These are phyloP conservation scores for Mastacembelus armatus DNA, from an alignment of 2,797 vertebrate genomes.

Conservation along the genomic window DNA sequence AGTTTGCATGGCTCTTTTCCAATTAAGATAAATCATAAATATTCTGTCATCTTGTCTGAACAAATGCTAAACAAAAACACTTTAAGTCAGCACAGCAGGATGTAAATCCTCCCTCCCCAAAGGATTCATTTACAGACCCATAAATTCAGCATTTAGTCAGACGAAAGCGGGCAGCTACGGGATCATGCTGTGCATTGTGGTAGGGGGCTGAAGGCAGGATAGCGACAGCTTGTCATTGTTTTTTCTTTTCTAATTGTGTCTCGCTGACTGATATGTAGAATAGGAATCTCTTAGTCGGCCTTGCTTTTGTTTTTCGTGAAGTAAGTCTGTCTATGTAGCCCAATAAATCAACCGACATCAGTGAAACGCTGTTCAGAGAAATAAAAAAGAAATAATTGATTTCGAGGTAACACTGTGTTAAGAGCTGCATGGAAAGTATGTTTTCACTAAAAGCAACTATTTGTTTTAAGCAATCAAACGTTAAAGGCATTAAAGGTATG, in stretches of 20 bases:
- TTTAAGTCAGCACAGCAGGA: constrained; percentile 68
- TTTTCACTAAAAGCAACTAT: neutral
- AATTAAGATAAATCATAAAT: constrained; percentile 66
- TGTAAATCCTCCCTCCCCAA: constrained; percentile 60
- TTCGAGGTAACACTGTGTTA: neutral
- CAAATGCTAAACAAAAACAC: constrained; percentile 64
- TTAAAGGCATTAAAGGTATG: neutral
- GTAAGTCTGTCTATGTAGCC: neutral
- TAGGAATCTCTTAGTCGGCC: constrained; percentile 15
- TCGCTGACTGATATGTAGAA: constrained; percentile 49
- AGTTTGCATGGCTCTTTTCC: constrained; percentile 25
- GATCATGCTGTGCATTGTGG: constrained; percentile 64
- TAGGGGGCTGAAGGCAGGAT: constrained; percentile 34
- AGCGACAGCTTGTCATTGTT: constrained; percentile 58
- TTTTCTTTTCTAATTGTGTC: constrained; percentile 61
- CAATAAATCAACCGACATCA: constrained; percentile 21
- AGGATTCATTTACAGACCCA: constrained; percentile 70
- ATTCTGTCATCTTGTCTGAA: constrained; percentile 62
- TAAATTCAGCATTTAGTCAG: constrained; percentile 74
- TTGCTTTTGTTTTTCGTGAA: constrained; percentile 37
- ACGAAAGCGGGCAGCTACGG: constrained; percentile 56
- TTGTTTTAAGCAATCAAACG: neutral
- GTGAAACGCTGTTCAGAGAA: constrained; percentile 27
- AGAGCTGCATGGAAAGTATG: neutral
- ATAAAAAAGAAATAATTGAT: neutral